These are phyloP conservation scores for Plutomurus gul DNA, from an alignment of 1,140 invertebrate species.

Conservation along the genomic window DNA sequence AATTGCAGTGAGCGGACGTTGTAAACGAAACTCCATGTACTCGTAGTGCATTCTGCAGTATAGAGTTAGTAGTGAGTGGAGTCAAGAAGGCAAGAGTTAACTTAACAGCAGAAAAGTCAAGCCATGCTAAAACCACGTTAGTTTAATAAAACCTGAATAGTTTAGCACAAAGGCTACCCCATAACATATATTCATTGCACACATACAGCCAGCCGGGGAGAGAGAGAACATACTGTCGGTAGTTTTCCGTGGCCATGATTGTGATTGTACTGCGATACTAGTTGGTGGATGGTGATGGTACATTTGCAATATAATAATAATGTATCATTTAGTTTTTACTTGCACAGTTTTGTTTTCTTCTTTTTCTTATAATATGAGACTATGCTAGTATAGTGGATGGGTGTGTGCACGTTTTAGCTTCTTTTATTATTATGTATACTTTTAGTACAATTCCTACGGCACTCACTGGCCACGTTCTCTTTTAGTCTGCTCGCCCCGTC, in stretches of 20 bases:
- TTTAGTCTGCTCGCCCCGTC: too few relatives aligned
- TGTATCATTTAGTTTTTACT: neutral
- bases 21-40: neutral
- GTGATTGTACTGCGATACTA: neutral
- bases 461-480: too few relatives aligned
- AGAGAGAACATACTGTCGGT: neutral
- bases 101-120: neutral
- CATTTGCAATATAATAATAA: slow-evolving; percentile 7
- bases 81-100: neutral
- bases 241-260: neutral
- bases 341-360: neutral
- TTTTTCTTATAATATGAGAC: neutral
- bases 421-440: too few relatives aligned
- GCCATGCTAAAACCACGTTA: neutral
- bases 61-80: neutral
- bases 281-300: neutral
- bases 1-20: neutral
- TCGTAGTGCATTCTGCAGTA: too few relatives aligned
- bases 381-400: neutral
- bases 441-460: too few relatives aligned
- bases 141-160: neutral
- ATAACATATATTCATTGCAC: neutral
- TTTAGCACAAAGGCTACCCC: neutral
- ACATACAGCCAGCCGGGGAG: neutral
- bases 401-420: too few relatives aligned